Base-by-base conservation (phyloP, 1,140 invertebrate genomes). In the Ceratosolen fusciceps region DNA sequence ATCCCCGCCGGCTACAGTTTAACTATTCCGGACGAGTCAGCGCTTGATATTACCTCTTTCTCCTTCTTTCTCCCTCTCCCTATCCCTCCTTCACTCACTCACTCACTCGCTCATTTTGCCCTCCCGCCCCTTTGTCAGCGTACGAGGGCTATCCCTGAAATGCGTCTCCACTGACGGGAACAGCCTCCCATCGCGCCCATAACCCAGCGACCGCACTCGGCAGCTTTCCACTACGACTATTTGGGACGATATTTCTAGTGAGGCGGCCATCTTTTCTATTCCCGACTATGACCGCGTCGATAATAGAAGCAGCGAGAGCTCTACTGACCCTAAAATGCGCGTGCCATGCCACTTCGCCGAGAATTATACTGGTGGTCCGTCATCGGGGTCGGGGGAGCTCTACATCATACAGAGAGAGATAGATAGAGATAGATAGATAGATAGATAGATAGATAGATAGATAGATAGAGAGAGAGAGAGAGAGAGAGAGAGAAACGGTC, bases 241-340 rank as follows among this genome's bases (percentile, higher is more conserved):
- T 80, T 39, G 79, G 73, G 73, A 60, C 79, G 79, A 80, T 77
- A 80, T 80, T 80, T 77, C 74, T 74, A 80, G 74, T 72, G 26
- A 43, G 24, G 54, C 65, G 54, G 75, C 79, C 74, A 70, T 77
- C 79, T 82, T 81, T 81, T 81, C 83, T 84, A 84, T 84, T 84
- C 82, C 83, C 82, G 80, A 78, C 82, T 78, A 39, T 77, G 73
- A 80, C 71, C 65, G 79, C 80, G 81, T 84, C 81, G 81, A 84
- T 84, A 84, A 83, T 83, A 83, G 83, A 83, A 83, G 82, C 81
- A 60, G 79, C 80, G 76, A 80, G 68, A 82, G 83, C 71, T 85
- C 84, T 62, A 84, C 83, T 85, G 78, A 85, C 83, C 84, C 79
- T 58, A 83, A 83, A 85, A 80, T 79, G 73, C 68, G 78, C 81